These are phyloP conservation scores for Tetramorium alpestre DNA, from an alignment of 1,140 invertebrate genomes.

Conservation along the genomic window DNA sequence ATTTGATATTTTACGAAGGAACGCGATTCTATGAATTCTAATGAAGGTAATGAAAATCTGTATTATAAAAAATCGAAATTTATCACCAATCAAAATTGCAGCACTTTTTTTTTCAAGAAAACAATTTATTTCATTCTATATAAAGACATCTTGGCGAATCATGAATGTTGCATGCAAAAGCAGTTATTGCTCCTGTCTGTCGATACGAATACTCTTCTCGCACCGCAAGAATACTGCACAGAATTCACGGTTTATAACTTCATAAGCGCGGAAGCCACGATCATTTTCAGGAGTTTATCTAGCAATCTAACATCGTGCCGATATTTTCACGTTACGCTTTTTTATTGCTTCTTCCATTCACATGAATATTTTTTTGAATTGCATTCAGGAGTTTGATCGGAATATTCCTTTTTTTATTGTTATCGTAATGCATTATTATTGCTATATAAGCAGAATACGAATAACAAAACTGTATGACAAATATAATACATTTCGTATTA, in stretches of 20 bases:
- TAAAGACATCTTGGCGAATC: background rate
- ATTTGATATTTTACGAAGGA: background rate
- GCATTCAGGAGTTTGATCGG: background rate
- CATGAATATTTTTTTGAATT: background rate
- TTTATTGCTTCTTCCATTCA: background rate
- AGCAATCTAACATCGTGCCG: background rate
- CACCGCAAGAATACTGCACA: background rate
- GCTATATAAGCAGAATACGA: background rate
- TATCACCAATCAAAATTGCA: background rate
- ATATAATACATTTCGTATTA: background rate
- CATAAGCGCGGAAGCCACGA: background rate
- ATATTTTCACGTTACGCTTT: constrained; percentile 5
- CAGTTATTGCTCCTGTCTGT: background rate
- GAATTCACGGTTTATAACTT: constrained; percentile 37
- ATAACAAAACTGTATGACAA: background rate
- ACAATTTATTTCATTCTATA: background rate
- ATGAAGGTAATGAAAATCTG: background rate
- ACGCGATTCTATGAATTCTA: background rate
- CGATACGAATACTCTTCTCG: background rate
- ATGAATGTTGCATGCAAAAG: background rate
- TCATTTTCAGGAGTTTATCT: constrained; percentile 13
- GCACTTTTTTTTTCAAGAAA: background rate
- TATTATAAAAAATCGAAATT: background rate
- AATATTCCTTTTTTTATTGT: background rate
- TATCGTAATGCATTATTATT: background rate